Conservation (phyloP, 2,888 invertebrate species). For the Malthinus seriepunctatus region DNA sequence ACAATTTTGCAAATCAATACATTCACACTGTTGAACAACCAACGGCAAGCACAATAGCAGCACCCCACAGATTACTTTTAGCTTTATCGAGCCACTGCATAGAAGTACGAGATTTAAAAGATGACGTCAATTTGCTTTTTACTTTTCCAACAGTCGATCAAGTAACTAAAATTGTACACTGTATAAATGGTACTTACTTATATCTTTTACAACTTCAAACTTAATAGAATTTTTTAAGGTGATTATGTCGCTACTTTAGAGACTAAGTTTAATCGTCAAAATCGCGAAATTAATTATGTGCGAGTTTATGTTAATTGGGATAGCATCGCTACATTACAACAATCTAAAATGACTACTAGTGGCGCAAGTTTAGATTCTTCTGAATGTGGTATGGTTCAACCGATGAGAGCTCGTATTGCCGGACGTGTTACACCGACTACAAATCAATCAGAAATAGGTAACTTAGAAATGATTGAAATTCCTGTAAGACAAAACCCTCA, state of each 20-base stretch:
- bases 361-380: slow-evolving; percentile 51
- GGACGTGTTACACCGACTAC: slow-evolving; percentile 74
- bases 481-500: slow-evolving; percentile 65
- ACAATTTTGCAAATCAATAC: slow-evolving; percentile 68
- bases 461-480: slow-evolving; percentile 74
- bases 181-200: slow-evolving; percentile 60
- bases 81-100: slow-evolving; percentile 65
- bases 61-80: slow-evolving; percentile 61
- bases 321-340: slow-evolving; percentile 55
- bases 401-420: slow-evolving; percentile 72
- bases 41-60: slow-evolving; percentile 65
- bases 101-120: slow-evolving; percentile 61
- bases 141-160: slow-evolving; percentile 75
- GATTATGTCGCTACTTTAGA: slow-evolving; percentile 71
- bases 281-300: slow-evolving; percentile 59
- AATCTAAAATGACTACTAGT: slow-evolving; percentile 54
- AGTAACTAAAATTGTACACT: slow-evolving; percentile 68
- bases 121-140: slow-evolving; percentile 57
- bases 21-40: slow-evolving; percentile 68
- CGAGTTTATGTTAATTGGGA: slow-evolving; percentile 79
- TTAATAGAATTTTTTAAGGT: slow-evolving; percentile 51
- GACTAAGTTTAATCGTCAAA: slow-evolving; percentile 58
- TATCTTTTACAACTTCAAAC: neutral
- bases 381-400: slow-evolving; percentile 56
- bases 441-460: slow-evolving; percentile 62